Evolutionary conservation across 64 coral and sea anemone genomes (phyloP).

Genomic region (Platygyra sinensis): DNA sequence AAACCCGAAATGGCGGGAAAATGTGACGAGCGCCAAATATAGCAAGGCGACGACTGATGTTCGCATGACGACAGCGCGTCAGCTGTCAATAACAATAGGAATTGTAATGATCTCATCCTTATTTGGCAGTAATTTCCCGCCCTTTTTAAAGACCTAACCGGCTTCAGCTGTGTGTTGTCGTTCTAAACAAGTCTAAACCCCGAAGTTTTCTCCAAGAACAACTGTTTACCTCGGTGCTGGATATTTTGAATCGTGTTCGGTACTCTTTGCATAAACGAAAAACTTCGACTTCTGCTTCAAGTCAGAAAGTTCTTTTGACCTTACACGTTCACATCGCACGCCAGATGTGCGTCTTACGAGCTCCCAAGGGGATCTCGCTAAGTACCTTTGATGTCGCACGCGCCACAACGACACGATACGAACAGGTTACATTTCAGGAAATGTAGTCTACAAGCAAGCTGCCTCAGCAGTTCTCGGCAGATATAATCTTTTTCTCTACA

Average conservation of each 20-base stretch:
- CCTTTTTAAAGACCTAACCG: slow-evolving; percentile 50
- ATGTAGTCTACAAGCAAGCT: background rate
- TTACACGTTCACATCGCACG: background rate
- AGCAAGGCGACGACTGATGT: slow-evolving; percentile 74
- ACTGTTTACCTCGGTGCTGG: background rate
- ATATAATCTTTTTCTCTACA: background rate
- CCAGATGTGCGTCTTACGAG: slow-evolving; percentile 14
- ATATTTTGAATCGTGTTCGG: background rate
- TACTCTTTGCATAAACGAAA: background rate
- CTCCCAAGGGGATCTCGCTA: slow-evolving; percentile 26
- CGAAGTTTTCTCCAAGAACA: background rate
- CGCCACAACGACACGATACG: slow-evolving; percentile 1
- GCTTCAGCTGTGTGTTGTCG: slow-evolving; percentile 24
- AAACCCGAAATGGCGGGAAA: slow-evolving; percentile 95
- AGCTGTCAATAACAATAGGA: slow-evolving; percentile 91
- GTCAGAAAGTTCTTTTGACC: background rate
- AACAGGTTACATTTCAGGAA: background rate
- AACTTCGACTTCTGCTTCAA: background rate
- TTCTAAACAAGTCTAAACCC: no score
- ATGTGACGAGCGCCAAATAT: slow-evolving; percentile 94
- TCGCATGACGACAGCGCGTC: slow-evolving; percentile 91
- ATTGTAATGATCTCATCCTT: slow-evolving; percentile 78
- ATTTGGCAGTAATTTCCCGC: slow-evolving; percentile 91
- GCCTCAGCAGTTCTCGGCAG: background rate
- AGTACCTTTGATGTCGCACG: slow-evolving; percentile 23